Conservation (phyloP, 2,888 invertebrate genomes). For the Drosophila multiciliata region DNA sequence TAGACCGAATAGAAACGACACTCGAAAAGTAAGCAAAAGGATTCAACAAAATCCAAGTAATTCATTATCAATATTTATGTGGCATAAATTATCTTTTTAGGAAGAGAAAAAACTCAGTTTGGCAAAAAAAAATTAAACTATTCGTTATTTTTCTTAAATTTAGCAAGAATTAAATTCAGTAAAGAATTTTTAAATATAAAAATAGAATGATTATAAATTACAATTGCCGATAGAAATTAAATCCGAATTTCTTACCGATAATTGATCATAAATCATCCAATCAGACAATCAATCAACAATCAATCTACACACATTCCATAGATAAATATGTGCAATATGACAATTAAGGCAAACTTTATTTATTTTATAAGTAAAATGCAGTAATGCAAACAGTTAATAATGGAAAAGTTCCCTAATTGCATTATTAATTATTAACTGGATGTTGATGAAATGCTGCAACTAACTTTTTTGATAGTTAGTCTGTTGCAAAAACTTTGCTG, state of each 20-base stretch:
- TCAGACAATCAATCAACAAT: not conserved
- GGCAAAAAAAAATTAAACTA: not conserved
- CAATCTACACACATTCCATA: not conserved
- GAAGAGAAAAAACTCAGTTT: not conserved
- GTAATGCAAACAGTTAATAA: not conserved
- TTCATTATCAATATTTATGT: not conserved
- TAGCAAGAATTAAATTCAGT: not conserved
- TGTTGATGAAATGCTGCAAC: not conserved
- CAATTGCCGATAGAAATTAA: not conserved
- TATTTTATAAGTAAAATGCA: not conserved
- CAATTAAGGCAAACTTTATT: not conserved
- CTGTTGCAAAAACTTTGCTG: not conserved
- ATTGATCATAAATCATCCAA: not conserved
- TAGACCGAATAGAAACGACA: not conserved
- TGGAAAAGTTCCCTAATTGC: not conserved
- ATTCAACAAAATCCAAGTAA: not conserved
- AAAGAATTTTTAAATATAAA: not conserved
- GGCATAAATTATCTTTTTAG: not conserved
- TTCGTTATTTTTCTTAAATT: not conserved
- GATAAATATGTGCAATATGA: not conserved
- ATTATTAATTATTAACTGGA: not conserved
- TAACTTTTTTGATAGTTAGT: not conserved
- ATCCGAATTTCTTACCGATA: not conserved
- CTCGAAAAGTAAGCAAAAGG: not conserved
- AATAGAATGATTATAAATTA: not conserved